Evolutionary conservation across 2,113 vertebrate genomes (phyloP).

Genomic region (Tichodroma muraria): DNA sequence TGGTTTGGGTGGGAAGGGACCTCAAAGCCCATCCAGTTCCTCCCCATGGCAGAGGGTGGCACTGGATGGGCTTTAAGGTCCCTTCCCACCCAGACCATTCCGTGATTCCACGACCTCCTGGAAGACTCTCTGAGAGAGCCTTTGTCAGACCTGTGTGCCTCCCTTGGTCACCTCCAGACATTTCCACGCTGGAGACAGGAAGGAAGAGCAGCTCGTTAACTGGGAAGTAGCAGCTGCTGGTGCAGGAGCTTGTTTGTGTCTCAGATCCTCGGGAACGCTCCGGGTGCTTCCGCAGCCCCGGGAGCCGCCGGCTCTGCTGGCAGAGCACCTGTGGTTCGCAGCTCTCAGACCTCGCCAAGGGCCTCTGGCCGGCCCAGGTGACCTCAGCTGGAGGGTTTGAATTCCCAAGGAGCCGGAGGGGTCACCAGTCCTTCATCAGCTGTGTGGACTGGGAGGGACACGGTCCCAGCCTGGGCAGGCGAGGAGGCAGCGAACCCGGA

Average conservation of each 20-base stretch:
- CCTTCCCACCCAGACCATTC: not conserved
- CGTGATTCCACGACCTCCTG: not conserved
- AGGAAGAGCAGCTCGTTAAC: not conserved
- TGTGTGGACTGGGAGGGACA: not conserved
- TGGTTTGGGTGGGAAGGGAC: not conserved
- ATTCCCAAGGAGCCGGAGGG: not conserved
- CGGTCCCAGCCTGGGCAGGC: fast-evolving
- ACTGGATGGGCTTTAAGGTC: not conserved
- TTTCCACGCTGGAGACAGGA: not conserved
- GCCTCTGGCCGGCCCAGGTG: not conserved
- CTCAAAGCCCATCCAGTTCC: not conserved
- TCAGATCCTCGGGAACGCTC: not conserved
- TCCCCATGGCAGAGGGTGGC: fast-evolving
- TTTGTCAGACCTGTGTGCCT: not conserved
- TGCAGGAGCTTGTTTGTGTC: not conserved
- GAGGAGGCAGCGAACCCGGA: fast-evolving
- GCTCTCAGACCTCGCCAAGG: not conserved
- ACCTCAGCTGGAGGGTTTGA: not conserved
- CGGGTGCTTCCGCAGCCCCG: not conserved
- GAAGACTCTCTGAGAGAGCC: not conserved
- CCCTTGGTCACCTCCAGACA: not conserved
- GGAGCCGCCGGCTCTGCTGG: not conserved
- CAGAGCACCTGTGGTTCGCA: not conserved
- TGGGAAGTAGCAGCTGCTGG: not conserved
- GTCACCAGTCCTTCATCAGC: not conserved